Evolutionary conservation across 2,113 vertebrate genomes (phyloP), one percentile per base, ranked within the genome.

Genomic region (Verasper variegatus): DNA sequence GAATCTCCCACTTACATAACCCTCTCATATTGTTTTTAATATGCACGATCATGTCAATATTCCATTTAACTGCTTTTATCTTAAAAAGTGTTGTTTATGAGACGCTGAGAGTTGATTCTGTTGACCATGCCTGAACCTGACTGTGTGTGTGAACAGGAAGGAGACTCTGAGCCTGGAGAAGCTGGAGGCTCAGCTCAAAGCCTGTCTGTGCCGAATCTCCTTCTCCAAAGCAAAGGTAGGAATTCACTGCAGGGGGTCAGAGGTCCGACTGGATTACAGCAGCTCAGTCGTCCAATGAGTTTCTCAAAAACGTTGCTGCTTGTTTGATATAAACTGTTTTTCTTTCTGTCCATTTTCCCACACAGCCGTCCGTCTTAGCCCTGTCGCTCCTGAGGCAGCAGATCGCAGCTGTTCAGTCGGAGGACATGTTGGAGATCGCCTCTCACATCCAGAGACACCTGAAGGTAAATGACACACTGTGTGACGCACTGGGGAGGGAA

Each of bases 211-310:
- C 88, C 94, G 96, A 59, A 93, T 99, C 7, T 91, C 95, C 61
- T 99, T 99, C 85, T 99, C 98, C 70, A 98, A 97, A 96, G 97
- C 98, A 57, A 99, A 97, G 96, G 98, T 99, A 92, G 91, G 95
- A 75, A 71, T 26, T 21, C 60, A 2, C 3, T 5, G 9, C 17
- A 7, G 1, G 40, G 21, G 49, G 17, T 20, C 49, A 11, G 20
- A 54, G 51, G 20, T 63, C 65, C 37, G 1, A 0, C 35, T 15
- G 20, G 20, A 68, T 61, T 15, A 70, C 51, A 14, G 35, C 49
- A 52, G 27, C 51, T 52, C 52, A 14, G 51, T 23, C 2, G 27
- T 23, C 37, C 14, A 10, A 68, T 31, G 26, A 54, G n/a, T 31
- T 0, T 0, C 24, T 18, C 6, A n/a, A 1, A 62, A 21, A 31